Base-by-base conservation (phyloP, 1,140 invertebrate species). In the Lasioglossum albipes region DNA sequence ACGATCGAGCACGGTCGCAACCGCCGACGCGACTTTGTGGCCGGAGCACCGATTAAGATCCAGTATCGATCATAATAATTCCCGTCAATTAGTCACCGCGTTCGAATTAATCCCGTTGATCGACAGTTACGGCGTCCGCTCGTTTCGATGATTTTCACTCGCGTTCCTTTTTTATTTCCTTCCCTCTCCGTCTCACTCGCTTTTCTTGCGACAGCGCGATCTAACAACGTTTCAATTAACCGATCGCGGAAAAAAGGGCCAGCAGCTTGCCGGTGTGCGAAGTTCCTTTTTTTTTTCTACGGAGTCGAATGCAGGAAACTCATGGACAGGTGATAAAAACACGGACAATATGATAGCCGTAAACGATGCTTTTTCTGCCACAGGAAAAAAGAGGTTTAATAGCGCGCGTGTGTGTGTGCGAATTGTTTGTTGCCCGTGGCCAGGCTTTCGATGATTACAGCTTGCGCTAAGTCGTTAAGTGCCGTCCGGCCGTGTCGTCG, bases 11-110 rank as follows among this genome's bases (percentile, higher is more conserved):
- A 52, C 64, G 36, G 49, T 49, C 45, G 45, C 45, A 49, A 76
- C 68, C 65, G 57, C 77, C 65, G 74, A 41, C 36, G 45, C 45
- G 68, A 66, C 45, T 42, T 65, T 36, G 64, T 49, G 59, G 57
- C 52, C 49, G 45, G 45, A 61, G 49, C 77, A 78, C 36, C n/a
- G 69, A 77, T 75, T 86, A 64, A 59, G 18, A 77, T 77, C 65
- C 77, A 83, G 13, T 59, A 76, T 85, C 76, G 61, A 77, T 86
- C 59, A 65, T 86, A 83, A 86, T 82, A 69, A 61, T 82, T 73
- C 61, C n/a, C 20, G 31, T 52, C 36, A 65, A 72, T 79, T 85
- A 73, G 54, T 79, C 75, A 27, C 2, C 41, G 16, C 62, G 36
- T 42, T 75, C n/a, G 36, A 57, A 36, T 61, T 52, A 31, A 62